Evolutionary conservation across 2,888 invertebrate species (phyloP), one percentile per base, ranked within the genome.

Genomic region (Dinocampus coccinellae): DNA sequence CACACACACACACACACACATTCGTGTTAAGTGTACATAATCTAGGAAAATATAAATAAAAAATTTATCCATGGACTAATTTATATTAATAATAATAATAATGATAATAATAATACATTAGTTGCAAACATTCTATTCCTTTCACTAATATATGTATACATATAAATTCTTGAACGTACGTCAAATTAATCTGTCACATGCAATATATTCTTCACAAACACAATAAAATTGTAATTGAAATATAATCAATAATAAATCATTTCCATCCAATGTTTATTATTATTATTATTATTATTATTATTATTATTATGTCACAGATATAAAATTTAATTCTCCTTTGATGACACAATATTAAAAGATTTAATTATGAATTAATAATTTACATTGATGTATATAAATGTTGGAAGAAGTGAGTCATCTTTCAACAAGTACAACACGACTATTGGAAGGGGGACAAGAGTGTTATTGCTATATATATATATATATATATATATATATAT

Each of bases 301-400:
- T n/a, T n/a, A n/a, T n/a, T n/a, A n/a, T n/a, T n/a, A n/a, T n/a
- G n/a, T n/a, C n/a, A n/a, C n/a, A n/a, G n/a, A n/a, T n/a, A n/a
- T n/a, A 42, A 42, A 29, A 62, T 29, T 62, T 29, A 65, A 53
- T 55, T 26, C 9, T 11, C 24, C 11, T 20, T n/a, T 16, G 16
- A 42, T 39, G 36, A 57, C 55, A 24, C 26, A 26, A 24, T 24
- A 47, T 33, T 57, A 24, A 57, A 20, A 66, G 66, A 55, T 60
- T 58, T 60, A 68, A 68, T 68, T 58, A 68, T 47, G 60, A 58
- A 68, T 68, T 68, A 68, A 68, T 68, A 60, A 68, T 58, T 60
- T 42, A 55, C 26, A 33, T 47, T 24, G 36, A 57, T 57, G 26
- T 26, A 55, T 55, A 33, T 22, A 13, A 13, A 29, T 24, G 20